A percentile compares a stretch with the other conserved stretches of the same genome.
These are phyloP conservation scores for Girardinichthys multiradiatus DNA, from an alignment of 2,113 vertebrate genomes.

Conservation along the genomic window DNA sequence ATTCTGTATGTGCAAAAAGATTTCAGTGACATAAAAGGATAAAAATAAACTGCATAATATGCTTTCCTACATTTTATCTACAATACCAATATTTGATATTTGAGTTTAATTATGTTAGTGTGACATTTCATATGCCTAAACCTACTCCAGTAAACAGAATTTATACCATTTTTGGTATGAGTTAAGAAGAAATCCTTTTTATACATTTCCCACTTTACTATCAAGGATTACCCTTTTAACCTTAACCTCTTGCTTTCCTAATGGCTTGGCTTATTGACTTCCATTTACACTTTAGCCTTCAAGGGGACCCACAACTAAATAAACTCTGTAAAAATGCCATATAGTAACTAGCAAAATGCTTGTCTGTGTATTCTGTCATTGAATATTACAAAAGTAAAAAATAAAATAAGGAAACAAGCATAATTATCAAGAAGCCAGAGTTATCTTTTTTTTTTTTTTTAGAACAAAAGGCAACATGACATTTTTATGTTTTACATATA, in stretches of 20 bases:
- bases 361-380: not conserved
- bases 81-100: not conserved
- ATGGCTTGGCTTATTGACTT: conserved; percentile 77
- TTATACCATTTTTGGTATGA: not conserved
- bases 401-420: not conserved
- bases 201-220: conserved; percentile 80
- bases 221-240: conserved; percentile 78
- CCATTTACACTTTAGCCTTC: conserved; percentile 58
- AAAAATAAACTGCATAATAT: not conserved
- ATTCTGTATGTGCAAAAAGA: too few relatives aligned
- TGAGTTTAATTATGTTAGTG: conserved; percentile 17
- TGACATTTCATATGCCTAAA: conserved; percentile 29
- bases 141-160: conserved; percentile 56
- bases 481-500: conserved; percentile 21
- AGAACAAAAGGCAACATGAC: not conserved
- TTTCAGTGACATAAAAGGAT: too few relatives aligned
- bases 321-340: conserved; percentile 59
- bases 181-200: conserved; percentile 70
- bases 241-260: conserved; percentile 73
- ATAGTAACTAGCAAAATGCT: conserved; percentile 14
- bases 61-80: not conserved
- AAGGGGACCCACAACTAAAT: conserved; percentile 81
- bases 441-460: not conserved
- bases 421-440: not conserved
- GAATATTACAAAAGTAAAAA: not conserved